Conservation (phyloP, 2,888 invertebrate species). For the Sinodicranocentrus sp. region DNA sequence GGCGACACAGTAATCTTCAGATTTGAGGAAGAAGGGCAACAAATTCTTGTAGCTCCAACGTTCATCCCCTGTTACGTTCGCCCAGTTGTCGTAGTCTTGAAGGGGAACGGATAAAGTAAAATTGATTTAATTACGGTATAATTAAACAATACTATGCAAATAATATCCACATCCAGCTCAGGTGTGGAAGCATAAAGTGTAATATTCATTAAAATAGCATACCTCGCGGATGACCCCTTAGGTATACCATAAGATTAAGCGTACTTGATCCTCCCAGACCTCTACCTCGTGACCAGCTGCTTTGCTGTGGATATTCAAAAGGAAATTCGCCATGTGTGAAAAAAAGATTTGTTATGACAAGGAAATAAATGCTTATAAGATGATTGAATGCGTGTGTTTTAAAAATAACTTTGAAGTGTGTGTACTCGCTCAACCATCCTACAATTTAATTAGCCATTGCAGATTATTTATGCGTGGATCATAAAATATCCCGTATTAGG, state of each 20-base stretch:
- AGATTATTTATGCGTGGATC: no score
- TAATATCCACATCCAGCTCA: no score
- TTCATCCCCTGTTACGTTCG: constrained; percentile 73
- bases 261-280: constrained; percentile 73
- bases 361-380: no score
- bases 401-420: no score
- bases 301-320: constrained; percentile 55
- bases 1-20: constrained; percentile 74
- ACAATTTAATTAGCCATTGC: no score
- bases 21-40: constrained; percentile 74
- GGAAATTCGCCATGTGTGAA: no score
- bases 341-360: no score
- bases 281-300: constrained; percentile 68
- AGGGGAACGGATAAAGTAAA: background rate
- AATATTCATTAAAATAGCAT: background rate
- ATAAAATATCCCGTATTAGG: no score
- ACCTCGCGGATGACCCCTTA: constrained; percentile 63
- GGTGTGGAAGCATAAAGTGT: background rate
- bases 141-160: no score
- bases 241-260: constrained; percentile 72
- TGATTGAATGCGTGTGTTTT: no score
- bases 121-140: background rate
- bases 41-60: constrained; percentile 72
- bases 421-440: no score
- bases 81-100: constrained; percentile 74